Conservation (phyloP, 2,797 vertebrate species). For the Pseudochaenichthys georgianus region DNA sequence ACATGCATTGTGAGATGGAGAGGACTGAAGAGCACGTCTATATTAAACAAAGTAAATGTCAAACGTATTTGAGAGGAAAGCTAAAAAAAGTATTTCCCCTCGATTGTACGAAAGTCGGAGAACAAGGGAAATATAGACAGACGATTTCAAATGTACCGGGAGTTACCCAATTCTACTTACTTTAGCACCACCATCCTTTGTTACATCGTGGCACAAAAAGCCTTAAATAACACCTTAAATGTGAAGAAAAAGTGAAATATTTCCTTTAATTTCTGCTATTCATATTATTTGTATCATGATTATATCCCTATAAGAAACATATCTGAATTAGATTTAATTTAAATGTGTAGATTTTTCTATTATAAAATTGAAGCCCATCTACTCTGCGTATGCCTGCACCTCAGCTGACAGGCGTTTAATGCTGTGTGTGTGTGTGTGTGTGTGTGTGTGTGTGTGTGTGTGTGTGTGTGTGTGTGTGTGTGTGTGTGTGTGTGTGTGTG, state of each 20-base stretch:
- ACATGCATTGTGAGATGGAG: neutral
- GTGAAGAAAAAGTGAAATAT: neutral
- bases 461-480: rapidly evolving
- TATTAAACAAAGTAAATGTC: neutral
- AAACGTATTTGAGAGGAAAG: too few species aligned
- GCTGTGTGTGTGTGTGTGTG: conserved; percentile 6
- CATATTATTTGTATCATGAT: neutral
- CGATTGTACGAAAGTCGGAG: too few species aligned
- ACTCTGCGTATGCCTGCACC: conserved; percentile 6
- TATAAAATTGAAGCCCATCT: neutral
- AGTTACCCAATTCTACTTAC: too few species aligned
- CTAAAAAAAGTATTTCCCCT: too few species aligned
- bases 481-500: too few species aligned
- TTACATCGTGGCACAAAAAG: too few species aligned
- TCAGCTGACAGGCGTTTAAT: conserved; percentile 49
- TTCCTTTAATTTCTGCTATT: neutral
- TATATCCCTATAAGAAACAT: neutral
- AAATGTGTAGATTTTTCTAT: conserved; percentile 1
- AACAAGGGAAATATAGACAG: too few species aligned
- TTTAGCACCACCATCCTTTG: too few species aligned
- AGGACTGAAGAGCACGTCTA: neutral
- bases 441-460: neutral
- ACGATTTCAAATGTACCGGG: too few species aligned
- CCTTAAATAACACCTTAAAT: too few species aligned
- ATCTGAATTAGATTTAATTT: neutral